Evolutionary conservation across 2,113 vertebrate genomes (phyloP).

Genomic region (Chelonoidis abingdonii): DNA sequence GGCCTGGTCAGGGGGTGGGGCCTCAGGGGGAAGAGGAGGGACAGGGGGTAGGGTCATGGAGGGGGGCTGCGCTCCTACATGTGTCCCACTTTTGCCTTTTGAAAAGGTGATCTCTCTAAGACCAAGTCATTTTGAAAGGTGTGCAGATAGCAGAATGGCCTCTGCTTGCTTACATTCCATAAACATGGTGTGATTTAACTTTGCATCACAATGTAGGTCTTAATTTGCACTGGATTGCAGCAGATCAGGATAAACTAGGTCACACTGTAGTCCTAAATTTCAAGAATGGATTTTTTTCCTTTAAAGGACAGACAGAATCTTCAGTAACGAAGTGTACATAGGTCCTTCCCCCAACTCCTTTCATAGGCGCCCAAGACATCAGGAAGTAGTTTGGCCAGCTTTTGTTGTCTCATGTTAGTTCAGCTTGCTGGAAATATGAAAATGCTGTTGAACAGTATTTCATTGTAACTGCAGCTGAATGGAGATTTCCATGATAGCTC

Average conservation of each 20-base stretch:
- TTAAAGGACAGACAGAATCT: not conserved
- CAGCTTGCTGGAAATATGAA: not conserved
- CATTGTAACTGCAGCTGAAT: not conserved
- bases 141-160: rapidly evolving
- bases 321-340: rapidly evolving
- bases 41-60: no score
- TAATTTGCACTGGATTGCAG: not conserved
- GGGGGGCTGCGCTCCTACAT: no score
- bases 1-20: no score
- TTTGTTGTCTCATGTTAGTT: not conserved
- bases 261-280: not conserved
- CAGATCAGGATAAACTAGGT: not conserved
- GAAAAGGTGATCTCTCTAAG: not conserved
- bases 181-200: not conserved
- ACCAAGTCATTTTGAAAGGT: not conserved
- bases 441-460: rapidly evolving
- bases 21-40: no score
- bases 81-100: no score
- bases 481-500: slow-evolving; percentile 31
- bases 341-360: not conserved
- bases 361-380: not conserved
- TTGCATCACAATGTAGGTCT: not conserved
- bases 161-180: not conserved
- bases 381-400: not conserved
- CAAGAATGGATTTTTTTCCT: rapidly evolving